These are phyloP conservation scores for Cheilinus undulatus DNA, from an alignment of 2,113 vertebrate species.

Conservation along the genomic window DNA sequence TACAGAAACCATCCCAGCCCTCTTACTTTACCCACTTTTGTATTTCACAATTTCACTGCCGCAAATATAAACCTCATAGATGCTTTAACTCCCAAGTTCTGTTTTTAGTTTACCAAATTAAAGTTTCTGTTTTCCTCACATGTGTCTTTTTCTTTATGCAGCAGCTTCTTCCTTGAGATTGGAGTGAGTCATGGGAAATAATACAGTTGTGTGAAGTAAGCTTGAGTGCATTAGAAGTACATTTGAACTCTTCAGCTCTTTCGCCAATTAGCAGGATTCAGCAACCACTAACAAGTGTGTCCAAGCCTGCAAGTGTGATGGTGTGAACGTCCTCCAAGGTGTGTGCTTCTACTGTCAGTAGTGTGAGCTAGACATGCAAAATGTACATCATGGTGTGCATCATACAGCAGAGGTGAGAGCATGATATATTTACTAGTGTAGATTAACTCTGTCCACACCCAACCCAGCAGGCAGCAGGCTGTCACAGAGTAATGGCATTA, in stretches of 20 bases:
- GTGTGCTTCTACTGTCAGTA: background rate
- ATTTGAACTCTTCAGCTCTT: conserved; percentile 55
- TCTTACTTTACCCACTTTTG: too few species aligned
- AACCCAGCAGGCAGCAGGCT: background rate
- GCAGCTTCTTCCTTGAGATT: conserved; percentile 36
- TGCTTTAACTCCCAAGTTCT: too few species aligned
- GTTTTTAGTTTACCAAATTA: conserved; percentile 4
- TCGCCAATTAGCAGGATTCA: conserved; percentile 51
- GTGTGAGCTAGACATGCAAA: background rate
- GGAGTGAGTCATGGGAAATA: conserved; percentile 31
- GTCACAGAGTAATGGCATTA: conserved; percentile 2
- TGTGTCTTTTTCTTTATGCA: background rate
- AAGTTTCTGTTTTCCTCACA: conserved; percentile 38
- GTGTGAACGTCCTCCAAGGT: background rate
- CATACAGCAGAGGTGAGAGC: conserved; percentile 18
- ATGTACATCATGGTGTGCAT: conserved; percentile 10
- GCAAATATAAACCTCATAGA: too few species aligned
- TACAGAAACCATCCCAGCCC: too few species aligned
- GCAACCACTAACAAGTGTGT: background rate
- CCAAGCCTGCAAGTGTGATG: background rate
- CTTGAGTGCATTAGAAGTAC: conserved; percentile 39
- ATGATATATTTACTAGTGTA: conserved; percentile 24
- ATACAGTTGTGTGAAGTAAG: conserved; percentile 25
- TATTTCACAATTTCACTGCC: too few species aligned
- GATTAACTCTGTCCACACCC: conserved; percentile 1